Percentiles rank a stretch among this genome's conserved stretches.
Conservation (phyloP, 2,113 vertebrate genomes). For the Elephas maximus region DNA sequence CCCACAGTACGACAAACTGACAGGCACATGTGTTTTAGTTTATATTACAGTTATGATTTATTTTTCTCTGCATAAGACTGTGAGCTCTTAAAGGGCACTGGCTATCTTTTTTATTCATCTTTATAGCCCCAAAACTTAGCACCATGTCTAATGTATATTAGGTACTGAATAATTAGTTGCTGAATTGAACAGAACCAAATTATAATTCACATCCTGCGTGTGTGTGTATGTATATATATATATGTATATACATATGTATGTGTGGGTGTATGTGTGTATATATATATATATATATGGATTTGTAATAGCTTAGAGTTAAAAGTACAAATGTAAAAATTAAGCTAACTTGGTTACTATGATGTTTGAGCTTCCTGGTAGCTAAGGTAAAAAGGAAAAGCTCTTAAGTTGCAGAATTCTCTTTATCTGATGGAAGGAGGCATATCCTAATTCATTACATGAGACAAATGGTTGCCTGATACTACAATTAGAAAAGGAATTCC, state of each 20-base stretch:
- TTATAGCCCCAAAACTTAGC: not conserved
- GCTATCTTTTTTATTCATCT: not conserved
- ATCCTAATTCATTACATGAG: slow-evolving; percentile 19
- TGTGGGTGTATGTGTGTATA: too few species aligned
- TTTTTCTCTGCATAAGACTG: not conserved
- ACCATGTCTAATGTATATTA: not conserved
- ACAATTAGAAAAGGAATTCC: slow-evolving; percentile 38
- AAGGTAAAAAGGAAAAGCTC: slow-evolving; percentile 19
- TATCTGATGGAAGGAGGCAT: not conserved
- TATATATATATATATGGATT: not conserved
- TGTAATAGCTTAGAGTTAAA: not conserved
- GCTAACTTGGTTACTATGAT: slow-evolving; percentile 3
- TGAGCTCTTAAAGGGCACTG: slow-evolving; percentile 13
- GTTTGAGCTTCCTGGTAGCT: slow-evolving; percentile 26
- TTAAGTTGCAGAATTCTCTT: not conserved
- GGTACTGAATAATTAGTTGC: not conserved
- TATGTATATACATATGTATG: too few species aligned
- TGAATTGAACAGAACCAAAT: slow-evolving; percentile 37
- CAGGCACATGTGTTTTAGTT: not conserved
- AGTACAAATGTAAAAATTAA: slow-evolving; percentile 29
- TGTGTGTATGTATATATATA: too few species aligned
- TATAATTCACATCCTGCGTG: not conserved
- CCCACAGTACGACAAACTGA: too few species aligned
- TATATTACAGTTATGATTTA: not conserved
- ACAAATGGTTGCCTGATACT: not conserved